Base-by-base conservation (phyloP, 2,888 invertebrate species). In the Hipparchia sbordonii region DNA sequence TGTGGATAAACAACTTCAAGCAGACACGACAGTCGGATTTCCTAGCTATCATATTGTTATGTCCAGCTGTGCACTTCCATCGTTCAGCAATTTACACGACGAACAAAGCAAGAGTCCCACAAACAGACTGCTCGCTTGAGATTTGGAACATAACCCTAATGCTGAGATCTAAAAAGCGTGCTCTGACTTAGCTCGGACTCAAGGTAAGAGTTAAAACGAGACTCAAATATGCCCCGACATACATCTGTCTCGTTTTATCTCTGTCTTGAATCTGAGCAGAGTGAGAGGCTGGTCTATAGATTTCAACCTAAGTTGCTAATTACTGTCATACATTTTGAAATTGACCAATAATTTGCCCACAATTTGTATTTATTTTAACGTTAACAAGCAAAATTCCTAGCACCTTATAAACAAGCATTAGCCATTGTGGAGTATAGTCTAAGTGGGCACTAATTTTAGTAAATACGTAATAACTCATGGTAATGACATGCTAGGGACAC, bases 361-460 rank as follows among this genome's bases (percentile, higher is more conserved):
- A 8, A 51, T 23, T 13, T 23, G 7, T 7, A 3, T 46, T 62
- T 62, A 9, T 62, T 62, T 48, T 46, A 61, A 63, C 13, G 33
- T 52, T 52, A 12, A 65, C 8, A 13, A 51, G 8, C 33, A 51
- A 10, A 65, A 52, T 12, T 52, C 65, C 33, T 52, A 65, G 65
- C 39, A 65, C 52, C 23, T 62, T 33, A 52, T 33, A 33, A 52
- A 65, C 12, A 10, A 51, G 10, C 62, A 48, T 48, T 48, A 65
- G 12, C 6, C 52, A 63, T 63, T 63, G 10, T 51, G 5, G 39
- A 33, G 52, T 10, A 6, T 33, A 33, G 52, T 33, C 52, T 65
- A 52, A 65, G 12, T 65, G 10, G 65, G 33, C 65, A 52, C 65
- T 65, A 65, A 65, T 65, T 65, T 33, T 65, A 65, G 65, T 52